Evolutionary conservation across 2,797 vertebrate genomes (phyloP).

Genomic region (Loriculus beryllinus): DNA sequence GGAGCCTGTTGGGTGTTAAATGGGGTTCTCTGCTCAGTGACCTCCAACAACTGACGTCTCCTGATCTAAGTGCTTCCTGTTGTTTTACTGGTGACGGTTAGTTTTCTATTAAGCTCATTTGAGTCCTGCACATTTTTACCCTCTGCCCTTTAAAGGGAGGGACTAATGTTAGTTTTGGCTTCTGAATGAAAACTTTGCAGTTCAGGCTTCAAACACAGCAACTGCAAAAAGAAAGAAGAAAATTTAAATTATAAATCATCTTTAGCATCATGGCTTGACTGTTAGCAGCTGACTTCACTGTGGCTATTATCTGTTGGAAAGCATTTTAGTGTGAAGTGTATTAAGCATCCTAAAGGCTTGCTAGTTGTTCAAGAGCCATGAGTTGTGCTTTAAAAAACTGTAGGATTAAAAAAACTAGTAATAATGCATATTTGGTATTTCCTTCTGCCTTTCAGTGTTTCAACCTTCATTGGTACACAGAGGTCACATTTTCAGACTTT

Average conservation of each 20-base stretch:
- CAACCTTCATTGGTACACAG: background rate
- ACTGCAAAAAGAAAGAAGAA: slow-evolving; percentile 9
- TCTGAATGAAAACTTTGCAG: slow-evolving; percentile 60
- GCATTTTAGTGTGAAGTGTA: background rate
- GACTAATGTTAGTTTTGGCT: slow-evolving; percentile 65
- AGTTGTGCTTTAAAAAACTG: background rate
- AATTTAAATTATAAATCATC: slow-evolving; percentile 38
- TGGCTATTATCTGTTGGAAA: slow-evolving; percentile 7
- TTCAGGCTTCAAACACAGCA: slow-evolving; percentile 27
- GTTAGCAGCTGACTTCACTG: background rate
- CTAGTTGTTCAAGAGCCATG: background rate
- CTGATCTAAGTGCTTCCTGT: slow-evolving; percentile 66
- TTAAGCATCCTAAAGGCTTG: background rate
- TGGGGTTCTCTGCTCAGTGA: slow-evolving; percentile 65
- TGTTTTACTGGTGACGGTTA: slow-evolving; percentile 53
- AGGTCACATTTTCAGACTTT: slow-evolving; percentile 37
- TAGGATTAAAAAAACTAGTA: background rate
- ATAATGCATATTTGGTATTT: slow-evolving; percentile 12
- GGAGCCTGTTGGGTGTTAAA: slow-evolving; percentile 69
- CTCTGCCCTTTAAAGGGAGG: slow-evolving; percentile 70
- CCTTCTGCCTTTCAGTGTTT: background rate
- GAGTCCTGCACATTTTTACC: slow-evolving; percentile 68
- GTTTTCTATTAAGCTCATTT: slow-evolving; percentile 72
- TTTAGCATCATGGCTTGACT: slow-evolving; percentile 12
- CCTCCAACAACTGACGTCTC: slow-evolving; percentile 63